Evolutionary conservation across 64 coral and sea anemone genomes (phyloP), one percentile per base, ranked within the genome.

Genomic region (Acropora yongei): DNA sequence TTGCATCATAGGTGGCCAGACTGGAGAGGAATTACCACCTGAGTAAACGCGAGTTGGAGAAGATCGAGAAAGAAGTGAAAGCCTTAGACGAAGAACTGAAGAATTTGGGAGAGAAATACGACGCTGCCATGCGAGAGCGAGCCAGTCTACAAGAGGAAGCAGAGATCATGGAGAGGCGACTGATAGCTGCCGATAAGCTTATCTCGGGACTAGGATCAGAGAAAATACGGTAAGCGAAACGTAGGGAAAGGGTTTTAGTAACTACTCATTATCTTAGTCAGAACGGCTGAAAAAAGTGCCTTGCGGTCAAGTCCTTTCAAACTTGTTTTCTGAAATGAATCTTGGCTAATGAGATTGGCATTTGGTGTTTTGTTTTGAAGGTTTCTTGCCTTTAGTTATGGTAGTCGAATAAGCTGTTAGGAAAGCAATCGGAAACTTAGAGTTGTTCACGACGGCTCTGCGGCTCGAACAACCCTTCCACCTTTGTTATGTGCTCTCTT

Each of bases 191-290:
- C 81, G 97, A 99, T 84, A 99, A 99, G 50, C 91, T 99, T 12
- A 99, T 99, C 58, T 99, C 97, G 4, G 97, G 97, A 53, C 91
- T 99, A 41, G 97, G 97, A 16, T 99, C 97, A 49, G 97, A 99
- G 84, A 99, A 99, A 92, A 79, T 99, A 39, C 91, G 97, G 97
- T 99, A 89, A 41, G 41, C 4, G 49, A 17, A 5, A 57, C 13
- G 8, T 18, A 14, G 49, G 10, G 30, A 30, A 30, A 30, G 19
- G 20, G 3, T 18, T 82, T n/a, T n/a, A 11, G 30, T 88, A 51
- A 8, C 47, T 11, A 1, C 47, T n/a, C 44, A 41, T 13, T 4
- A 57, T 10, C 60, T 55, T 55, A 10, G 51, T 10, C 10, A 2
- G 10, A 55, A 2, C 51, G 5, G 51, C 10, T 7, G 3, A 55